Conservation (phyloP, 2,113 vertebrate genomes). For the Meles meles region DNA sequence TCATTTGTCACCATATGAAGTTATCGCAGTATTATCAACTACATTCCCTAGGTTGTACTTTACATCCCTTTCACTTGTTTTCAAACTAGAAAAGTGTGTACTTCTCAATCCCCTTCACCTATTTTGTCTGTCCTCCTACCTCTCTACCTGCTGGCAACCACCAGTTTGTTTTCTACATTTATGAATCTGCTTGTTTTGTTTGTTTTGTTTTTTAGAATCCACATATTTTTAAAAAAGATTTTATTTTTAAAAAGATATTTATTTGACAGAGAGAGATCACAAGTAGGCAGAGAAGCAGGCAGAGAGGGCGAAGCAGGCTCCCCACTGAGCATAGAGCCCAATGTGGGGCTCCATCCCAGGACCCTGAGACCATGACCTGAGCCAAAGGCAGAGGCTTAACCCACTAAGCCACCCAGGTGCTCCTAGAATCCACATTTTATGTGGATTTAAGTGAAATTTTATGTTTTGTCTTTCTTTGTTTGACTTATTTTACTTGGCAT, state of each 20-base stretch:
- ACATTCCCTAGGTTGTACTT: not conserved
- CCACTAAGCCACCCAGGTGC: too few relatives aligned
- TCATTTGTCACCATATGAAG: not conserved
- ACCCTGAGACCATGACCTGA: too few relatives aligned
- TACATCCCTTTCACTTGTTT: not conserved
- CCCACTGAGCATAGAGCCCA: too few relatives aligned
- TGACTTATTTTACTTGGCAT: not conserved
- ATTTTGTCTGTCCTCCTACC: not conserved
- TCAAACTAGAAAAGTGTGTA: not conserved
- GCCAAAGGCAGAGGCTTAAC: too few relatives aligned
- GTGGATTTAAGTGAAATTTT: not conserved
- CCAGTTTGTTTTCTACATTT: not conserved
- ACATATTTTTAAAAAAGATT: not conserved
- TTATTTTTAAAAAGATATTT: too few relatives aligned
- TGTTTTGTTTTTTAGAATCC: not conserved
- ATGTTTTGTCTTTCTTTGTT: not conserved
- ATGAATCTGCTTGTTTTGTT: not conserved
- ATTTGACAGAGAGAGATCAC: too few relatives aligned
- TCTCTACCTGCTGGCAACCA: not conserved
- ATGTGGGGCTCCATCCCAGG: too few relatives aligned
- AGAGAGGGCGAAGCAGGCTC: too few relatives aligned
- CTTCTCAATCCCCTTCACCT: not conserved
- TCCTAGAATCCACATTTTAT: not conserved
- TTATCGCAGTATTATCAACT: not conserved
- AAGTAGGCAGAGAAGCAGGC: too few relatives aligned